These are phyloP conservation scores for Rhopalosiphum padi DNA, from an alignment of 1,140 invertebrate genomes.

Conservation along the genomic window DNA sequence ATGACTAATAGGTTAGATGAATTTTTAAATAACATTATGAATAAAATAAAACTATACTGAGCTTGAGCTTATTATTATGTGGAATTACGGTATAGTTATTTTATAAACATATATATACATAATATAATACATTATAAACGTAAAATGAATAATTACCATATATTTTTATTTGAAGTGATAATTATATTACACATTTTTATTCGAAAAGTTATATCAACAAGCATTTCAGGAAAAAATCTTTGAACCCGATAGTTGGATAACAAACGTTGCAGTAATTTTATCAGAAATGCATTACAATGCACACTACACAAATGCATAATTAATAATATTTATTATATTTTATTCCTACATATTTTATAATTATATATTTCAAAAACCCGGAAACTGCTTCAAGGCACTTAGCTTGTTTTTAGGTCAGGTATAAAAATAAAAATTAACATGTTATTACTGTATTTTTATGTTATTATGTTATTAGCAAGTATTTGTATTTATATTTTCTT, in stretches of 20 bases:
- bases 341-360: not conserved
- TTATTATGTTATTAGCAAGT: not conserved
- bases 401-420: not conserved
- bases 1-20: not conserved
- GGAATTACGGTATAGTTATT: not conserved
- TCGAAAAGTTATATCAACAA: not conserved
- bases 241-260: not conserved
- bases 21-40: not conserved
- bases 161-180: not conserved
- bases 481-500: not conserved
- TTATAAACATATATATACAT: not conserved
- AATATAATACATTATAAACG: not conserved
- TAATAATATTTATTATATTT: not conserved
- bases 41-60: not conserved
- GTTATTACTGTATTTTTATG: not conserved
- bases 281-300: not conserved
- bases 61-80: not conserved
- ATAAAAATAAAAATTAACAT: not conserved
- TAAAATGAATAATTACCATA: not conserved
- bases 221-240: conserved; percentile 43
- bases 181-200: not conserved
- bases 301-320: not conserved
- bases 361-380: conserved; percentile 14
- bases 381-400: not conserved
- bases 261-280: conserved; percentile 25